Evolutionary conservation across 2,888 invertebrate genomes (phyloP), one percentile per base, ranked within the genome.

Genomic region (Ichneumoninae sp.): DNA sequence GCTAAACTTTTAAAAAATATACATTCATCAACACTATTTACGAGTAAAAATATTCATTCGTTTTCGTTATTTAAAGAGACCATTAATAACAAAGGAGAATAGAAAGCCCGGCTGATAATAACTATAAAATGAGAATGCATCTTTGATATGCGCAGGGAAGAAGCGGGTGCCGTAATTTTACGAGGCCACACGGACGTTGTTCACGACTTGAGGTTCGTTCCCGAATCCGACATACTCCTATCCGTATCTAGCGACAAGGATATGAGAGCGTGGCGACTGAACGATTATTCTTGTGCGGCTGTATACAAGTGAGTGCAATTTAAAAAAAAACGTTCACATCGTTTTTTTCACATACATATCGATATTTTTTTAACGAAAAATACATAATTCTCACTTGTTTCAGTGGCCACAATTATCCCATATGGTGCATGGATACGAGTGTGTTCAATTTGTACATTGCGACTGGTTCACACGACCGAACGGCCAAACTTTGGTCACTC

Each of bases 391-490:
- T 73, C 73, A 60, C 81, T 81, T 76, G 93, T 93, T 94, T 88
- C 91, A 95, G 96, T 89, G 98, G 98, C 44, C 98, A 99, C 94
- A 96, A 96, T 91, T 97, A 97, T 91, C 97, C 98, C 0, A 96
- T 99, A 87, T 98, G 98, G 97, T 97, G 97, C 92, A 95, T 98
- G 92, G 97, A 97, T 91, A 95, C 96, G 91, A 97, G 95, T 94
- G 96, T 96, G 54, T 94, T 96, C 92, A 87, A 92, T 94, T 90
- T 93, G 16, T 96, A 96, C 91, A 95, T 98, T 90, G 97, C 96
- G 4, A 97, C 97, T 1, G 97, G 97, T 73, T 98, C 98, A 16
- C 96, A 96, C 83, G 98, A 98, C 91, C 95, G 95, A 89, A 97
- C 97, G 36, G 97, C 97, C 7, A 96, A 97, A 90, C 94, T 98